Evolutionary conservation across 2,113 vertebrate genomes (phyloP), one percentile per base, ranked within the genome.

Genomic region (Anarhynchus alexandrinus): DNA sequence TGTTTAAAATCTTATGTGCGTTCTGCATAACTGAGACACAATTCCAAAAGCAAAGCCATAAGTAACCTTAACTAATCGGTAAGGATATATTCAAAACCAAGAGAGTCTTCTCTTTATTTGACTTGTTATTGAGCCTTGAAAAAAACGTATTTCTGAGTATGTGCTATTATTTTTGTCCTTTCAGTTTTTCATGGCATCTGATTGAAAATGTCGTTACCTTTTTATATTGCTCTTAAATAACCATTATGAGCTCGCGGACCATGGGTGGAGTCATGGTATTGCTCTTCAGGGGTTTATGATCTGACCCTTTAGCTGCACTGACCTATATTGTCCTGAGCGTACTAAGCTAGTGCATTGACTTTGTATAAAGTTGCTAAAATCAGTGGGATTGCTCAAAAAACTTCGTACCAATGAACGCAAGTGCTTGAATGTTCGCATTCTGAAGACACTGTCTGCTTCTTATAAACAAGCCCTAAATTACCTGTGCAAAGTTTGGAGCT

Each of bases 241-340:
- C 52, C 4, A 13, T 66, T 54, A 54, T 29, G 49, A 84, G 25
- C 30, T 69, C 0, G 0, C 67, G 47, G 47, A 59, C 18, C 12
- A 6, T 10, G 43, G 30, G 32, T 45, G 27, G 65, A 65, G 57
- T 47, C 36, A 55, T 12, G 36, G 25, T 34, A 38, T 10, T 87
- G 22, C 15, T 81, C n/a, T 57, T 47, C 9, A 59, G 45, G 32
- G 20, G 6, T 43, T 61, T 79, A 4, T 67, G 22, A 64, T 54
- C 32, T 82, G 49, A 61, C 32, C 8, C 22, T 72, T n/a, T 15
- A 52, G 10, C 57, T 59, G 21, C 36, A 12, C 47, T 54, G 16
- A 13, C 32, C 42, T 65, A 1, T 88, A 13, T 32, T 59, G 57
- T 65, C 27, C 18, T 15, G 20, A 40, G 8, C n/a, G 19, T n/a